Conservation (phyloP, 2,797 vertebrate species). For the Sebastes miniatus region DNA sequence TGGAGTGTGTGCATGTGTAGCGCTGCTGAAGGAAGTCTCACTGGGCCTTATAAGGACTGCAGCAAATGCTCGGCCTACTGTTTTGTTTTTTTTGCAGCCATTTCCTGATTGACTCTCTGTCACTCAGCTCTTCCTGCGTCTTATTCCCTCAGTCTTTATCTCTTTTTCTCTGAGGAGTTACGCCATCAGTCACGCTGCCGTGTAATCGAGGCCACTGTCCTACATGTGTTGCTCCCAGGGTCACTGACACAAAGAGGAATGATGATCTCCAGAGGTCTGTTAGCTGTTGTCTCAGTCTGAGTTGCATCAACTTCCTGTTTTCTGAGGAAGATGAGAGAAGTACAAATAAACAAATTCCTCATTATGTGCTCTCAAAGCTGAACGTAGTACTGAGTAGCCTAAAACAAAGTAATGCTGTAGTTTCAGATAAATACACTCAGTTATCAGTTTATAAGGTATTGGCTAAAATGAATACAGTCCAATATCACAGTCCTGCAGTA, state of each 20-base stretch:
- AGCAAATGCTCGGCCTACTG: neutral
- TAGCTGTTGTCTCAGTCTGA: neutral
- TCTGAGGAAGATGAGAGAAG: neutral
- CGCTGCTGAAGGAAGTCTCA: constrained; percentile 40
- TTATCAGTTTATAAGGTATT: neutral
- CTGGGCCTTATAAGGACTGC: constrained; percentile 41
- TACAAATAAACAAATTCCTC: neutral
- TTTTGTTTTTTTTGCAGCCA: neutral
- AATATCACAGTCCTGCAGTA: neutral
- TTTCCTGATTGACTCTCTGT: constrained; percentile 37
- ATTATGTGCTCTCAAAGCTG: neutral
- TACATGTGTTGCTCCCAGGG: constrained; percentile 24
- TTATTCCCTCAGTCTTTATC: constrained; percentile 36
- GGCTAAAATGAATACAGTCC: neutral
- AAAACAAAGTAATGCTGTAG: neutral
- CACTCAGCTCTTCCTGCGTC: constrained; percentile 6
- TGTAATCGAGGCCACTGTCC: constrained; percentile 32
- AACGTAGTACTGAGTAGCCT: neutral
- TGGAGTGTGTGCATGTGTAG: neutral
- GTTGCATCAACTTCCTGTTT: constrained; percentile 30
- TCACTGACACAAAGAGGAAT: constrained; percentile 17
- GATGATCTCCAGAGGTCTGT: constrained; percentile 6
- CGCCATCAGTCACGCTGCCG: constrained; percentile 36
- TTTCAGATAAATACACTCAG: neutral
- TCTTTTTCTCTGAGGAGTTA: constrained; percentile 11